A percentile compares a stretch with the other conserved stretches of the same genome.
phyloP scores from a whole-genome alignment of 2,797 vertebrate genomes.

The Selene dorsalis region DNA sequence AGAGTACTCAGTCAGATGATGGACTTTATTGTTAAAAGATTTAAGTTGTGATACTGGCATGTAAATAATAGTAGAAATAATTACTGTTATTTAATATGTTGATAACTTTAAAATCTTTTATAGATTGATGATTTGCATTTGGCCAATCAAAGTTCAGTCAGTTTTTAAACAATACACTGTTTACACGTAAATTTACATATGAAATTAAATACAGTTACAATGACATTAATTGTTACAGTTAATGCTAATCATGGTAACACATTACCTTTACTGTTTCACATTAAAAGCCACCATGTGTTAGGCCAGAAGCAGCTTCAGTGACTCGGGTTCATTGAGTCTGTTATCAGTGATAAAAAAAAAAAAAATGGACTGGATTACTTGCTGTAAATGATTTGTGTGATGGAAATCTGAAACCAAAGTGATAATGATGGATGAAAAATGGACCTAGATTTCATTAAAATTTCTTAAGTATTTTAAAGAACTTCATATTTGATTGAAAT shows the following conservation, averaged over 20 bases:
- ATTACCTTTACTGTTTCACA: neutral
- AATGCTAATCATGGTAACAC: neutral
- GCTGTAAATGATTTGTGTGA: neutral
- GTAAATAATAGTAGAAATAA: neutral
- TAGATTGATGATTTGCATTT: conserved; percentile 22
- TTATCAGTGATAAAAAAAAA: neutral
- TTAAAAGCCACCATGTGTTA: neutral
- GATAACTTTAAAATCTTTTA: conserved; percentile 5
- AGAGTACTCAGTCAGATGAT: neutral
- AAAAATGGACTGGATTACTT: neutral
- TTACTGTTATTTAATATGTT: neutral
- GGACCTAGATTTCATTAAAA: neutral
- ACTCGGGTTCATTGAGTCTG: neutral
- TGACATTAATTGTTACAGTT: neutral
- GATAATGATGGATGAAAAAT: neutral
- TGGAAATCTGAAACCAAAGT: neutral
- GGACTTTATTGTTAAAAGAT: neutral
- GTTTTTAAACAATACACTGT: neutral
- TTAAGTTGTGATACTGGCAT: neutral
- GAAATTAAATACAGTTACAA: no score
- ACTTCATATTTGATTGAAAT: neutral
- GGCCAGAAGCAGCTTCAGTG: no score
- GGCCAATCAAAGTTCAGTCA: neutral
- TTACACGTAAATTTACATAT: no score
- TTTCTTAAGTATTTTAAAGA: neutral